Conservation (phyloP, 2,113 vertebrate species). For the Pseudorectes ferrugineus region DNA sequence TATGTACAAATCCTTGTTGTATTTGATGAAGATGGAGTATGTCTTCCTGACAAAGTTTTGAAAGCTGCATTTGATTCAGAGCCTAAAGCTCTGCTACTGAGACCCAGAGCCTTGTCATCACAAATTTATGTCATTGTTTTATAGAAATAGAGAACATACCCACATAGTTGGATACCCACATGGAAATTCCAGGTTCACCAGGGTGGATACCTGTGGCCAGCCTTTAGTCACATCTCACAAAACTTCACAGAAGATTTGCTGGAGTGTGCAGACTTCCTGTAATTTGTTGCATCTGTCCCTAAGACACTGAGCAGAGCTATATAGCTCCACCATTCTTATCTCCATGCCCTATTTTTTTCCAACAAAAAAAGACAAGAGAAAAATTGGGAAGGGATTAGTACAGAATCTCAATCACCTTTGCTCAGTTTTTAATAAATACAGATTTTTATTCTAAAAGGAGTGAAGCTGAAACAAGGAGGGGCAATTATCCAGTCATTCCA, state of each 20-base stretch:
- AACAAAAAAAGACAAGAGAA: background rate
- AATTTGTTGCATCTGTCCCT: background rate
- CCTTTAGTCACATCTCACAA: background rate
- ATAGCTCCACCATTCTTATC: background rate
- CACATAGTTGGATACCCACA: no score
- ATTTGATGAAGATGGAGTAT: background rate
- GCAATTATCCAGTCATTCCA: background rate
- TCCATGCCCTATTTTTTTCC: background rate
- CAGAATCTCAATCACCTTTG: background rate
- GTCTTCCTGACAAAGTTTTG: background rate
- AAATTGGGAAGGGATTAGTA: background rate
- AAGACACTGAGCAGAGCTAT: background rate
- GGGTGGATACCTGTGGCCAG: background rate
- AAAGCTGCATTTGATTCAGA: background rate
- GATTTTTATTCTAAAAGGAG: background rate
- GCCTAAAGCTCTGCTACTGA: background rate
- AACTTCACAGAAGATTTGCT: background rate
- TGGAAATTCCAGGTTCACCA: background rate
- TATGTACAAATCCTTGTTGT: background rate
- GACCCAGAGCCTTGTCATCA: background rate
- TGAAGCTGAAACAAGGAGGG: background rate
- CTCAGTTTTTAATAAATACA: background rate
- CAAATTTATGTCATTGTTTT: background rate
- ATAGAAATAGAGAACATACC: background rate
- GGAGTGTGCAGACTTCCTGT: background rate